Base-by-base conservation (phyloP, 2,113 vertebrate genomes). In the Pterocles orientalis region DNA sequence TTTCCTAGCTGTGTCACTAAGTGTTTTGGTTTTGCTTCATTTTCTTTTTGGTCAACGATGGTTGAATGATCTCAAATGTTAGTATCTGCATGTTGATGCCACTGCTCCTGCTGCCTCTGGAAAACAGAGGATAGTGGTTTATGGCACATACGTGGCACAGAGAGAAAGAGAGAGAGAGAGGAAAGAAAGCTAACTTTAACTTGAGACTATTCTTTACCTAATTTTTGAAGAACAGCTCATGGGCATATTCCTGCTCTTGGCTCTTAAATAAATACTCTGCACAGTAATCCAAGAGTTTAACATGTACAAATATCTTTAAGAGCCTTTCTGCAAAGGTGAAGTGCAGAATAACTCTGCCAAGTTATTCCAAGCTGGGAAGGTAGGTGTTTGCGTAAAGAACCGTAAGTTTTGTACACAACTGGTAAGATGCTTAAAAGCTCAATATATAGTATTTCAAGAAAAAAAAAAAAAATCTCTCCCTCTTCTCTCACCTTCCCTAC, bases 41-140 rank as follows among this genome's bases (percentile, higher is more conserved):
- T 95, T 96, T 95, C 64, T 68, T 95, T 95, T 91, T 79, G 29
- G 50, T 88, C 60, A 64, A 26, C 95, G 93, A 89, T 28, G 39
- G 36, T 83, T 89, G 82, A 96, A 87, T 81, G 66, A 91, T 71
- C 72, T 95, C 79, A 80, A 36, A 91, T 94, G 95, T 94, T 92
- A 94, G 70, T 90, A 97, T 94, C 86, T 92, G 71, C 4, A 1
- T 89, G 70, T 95, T 94, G 72, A 66, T 82, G 66, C 39, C 66
- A 47, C 62, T 54, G 51, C 45, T 94, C 84, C 86, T 90, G 92
- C 78, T 96, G 90, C 86, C 96, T 79, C 66, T 94, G 86, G 65
- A 93, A 72, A 93, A 82, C 33, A 73, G 80, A 80, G 45, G 23
- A 72, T 81, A 56, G 72, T 90, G 39, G 68, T 87, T 96, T 86